Conservation (phyloP, 1,140 invertebrate species). For the Caenorhabditis latens region DNA sequence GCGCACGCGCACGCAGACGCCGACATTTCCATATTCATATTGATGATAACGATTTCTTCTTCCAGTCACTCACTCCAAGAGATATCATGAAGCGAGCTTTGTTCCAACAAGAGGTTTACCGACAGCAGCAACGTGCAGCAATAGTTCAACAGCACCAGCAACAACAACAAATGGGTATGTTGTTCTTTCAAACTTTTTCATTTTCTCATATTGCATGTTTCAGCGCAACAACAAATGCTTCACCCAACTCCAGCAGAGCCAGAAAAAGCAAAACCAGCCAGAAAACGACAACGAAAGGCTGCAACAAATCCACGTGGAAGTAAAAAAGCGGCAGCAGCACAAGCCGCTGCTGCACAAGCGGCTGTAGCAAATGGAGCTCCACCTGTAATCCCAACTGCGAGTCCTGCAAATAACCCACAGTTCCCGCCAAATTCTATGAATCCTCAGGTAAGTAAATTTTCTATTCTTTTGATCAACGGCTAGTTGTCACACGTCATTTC, state of each 20-base stretch:
- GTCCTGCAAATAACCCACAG: conserved; percentile 8
- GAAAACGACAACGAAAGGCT: conserved; percentile 63
- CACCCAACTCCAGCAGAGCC: conserved; percentile 25
- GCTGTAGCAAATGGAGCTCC: conserved; percentile 37
- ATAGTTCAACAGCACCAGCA: background rate
- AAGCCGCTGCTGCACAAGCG: conserved; percentile 34
- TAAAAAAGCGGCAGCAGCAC: conserved; percentile 57
- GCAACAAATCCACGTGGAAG: conserved; percentile 51
- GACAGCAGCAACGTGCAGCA: no score
- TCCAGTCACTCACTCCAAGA: background rate
- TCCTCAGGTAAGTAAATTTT: conserved; percentile 18
- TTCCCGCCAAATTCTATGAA: conserved; percentile 56
- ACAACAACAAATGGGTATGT: conserved; percentile 55
- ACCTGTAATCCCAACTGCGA: conserved; percentile 19
- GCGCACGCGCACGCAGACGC: background rate
- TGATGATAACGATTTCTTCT: background rate
- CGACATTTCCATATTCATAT: background rate
- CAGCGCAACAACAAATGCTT: conserved; percentile 55
- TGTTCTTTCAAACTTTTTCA: background rate
- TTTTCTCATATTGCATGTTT: background rate
- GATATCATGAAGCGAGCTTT: conserved; percentile 2
- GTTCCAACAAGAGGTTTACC: background rate
- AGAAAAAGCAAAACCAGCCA: conserved; percentile 58
- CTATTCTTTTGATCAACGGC: background rate
- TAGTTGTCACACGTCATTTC: no score